Evolutionary conservation across 2,113 vertebrate genomes (phyloP), one percentile per base, ranked within the genome.

Genomic region (Coregonus clupeaformis): DNA sequence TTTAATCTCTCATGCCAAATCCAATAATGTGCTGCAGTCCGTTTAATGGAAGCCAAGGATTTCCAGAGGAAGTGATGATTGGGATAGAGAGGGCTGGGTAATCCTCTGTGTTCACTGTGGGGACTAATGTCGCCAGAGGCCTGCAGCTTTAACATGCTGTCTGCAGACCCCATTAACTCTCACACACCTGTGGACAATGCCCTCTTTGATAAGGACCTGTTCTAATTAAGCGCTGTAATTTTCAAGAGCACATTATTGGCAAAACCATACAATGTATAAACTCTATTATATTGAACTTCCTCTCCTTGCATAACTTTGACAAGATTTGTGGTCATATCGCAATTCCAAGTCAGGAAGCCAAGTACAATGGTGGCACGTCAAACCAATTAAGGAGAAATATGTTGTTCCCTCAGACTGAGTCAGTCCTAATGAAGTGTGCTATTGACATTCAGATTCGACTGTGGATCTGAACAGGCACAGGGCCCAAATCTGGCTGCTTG

Each of bases 31-130:
- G 52, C 72, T 71, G 42, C 36, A 77, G 70, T 64, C 69, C 73
- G 49, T 85, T 81, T 77, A 84, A 77, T 73, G 52, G 60, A 74
- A 80, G 82, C 78, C 81, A 82, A 24, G 80, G 75, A 84, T 79
- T 79, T 80, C 30, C 69, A 74, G 32, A 75, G 72, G 78, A 77
- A 80, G 36, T 76, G 45, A 59, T 68, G 47, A 75, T 80, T 63
- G 59, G 45, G 65, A 73, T 74, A 66, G 52, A 76, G 59, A 77
- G 74, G 65, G 59, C 52, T 64, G n/a, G 76, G 22, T 82, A 68
- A 79, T 78, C 60, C 73, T 60, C n/a, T 60, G 59, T 75, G 12
- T 18, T 52, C 59, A 74, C 36, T 42, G 36, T 11, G 7, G 36
- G 36, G 36, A 2, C 36, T 42, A 42, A 3, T 42, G 36, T 42